Base-by-base conservation (phyloP, 1,140 invertebrate genomes). In the Nixonia krombeini region DNA sequence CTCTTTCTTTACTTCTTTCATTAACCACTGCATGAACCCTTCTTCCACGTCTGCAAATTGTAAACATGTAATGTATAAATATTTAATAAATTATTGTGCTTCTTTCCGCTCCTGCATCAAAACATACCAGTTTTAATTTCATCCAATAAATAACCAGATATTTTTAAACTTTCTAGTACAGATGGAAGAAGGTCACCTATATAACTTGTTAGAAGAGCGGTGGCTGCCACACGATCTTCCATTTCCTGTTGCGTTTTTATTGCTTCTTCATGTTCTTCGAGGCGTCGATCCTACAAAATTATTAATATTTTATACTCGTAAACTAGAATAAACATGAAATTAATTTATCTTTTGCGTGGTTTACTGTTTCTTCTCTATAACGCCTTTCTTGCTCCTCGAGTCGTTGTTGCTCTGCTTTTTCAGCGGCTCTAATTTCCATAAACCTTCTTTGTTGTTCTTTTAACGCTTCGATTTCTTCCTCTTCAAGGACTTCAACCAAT, bases 21-120 rank as follows among this genome's bases (percentile, higher is more conserved):
- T 90, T 56, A 96, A 83, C 94, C 94, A 96, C n/a, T 93, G 93
- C 87, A 95, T 91, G 79, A 95, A 92, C 35, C 89, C 89, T 70
- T 93, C 91, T 74, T 94, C 92, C 0, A 92, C 85, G 51, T 91
- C 90, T 89, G 74, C n/a, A 80, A 80, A 38, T 61, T 74, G 38
- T 29, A 7, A 35, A 31, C 12, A 18, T 21, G 12, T 25, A 33
- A 33, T 44, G 47, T 10, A 5, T 2, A 16, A 37, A 46, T 25
- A 3, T 28, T 17, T 40, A 10, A 38, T 15, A 64, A 55, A 57
- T 38, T 15, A 55, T 4, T 37, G 3, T 4, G 26, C 68, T 63
- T 25, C 18, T 62, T 55, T 57, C 50, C 26, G 12, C 29, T 37
- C 33, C 63, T 68, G 57, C 12, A 72, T 66, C 74, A 76, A 23